Evolutionary conservation across 2,113 vertebrate species (phyloP).

Genomic region (Neomonachus schauinslandi): DNA sequence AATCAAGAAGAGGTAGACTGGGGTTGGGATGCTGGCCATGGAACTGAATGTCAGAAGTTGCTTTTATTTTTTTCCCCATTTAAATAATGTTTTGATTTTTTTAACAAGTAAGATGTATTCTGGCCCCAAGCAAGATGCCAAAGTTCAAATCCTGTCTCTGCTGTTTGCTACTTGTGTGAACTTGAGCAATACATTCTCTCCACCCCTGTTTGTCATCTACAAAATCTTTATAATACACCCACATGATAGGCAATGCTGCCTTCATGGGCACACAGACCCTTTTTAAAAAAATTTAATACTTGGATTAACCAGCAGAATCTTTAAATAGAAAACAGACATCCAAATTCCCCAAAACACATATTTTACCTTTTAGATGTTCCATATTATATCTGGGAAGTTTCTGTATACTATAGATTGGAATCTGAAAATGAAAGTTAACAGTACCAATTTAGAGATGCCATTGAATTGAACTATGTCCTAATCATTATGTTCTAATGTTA

Average conservation of each 20-base stretch:
- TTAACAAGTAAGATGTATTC: background rate
- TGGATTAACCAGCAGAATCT: background rate
- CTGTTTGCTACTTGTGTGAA: background rate
- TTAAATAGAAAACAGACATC: background rate
- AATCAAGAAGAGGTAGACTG: background rate
- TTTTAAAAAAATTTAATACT: background rate
- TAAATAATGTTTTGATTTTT: background rate
- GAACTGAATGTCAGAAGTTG: background rate
- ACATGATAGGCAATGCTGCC: background rate
- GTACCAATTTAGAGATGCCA: background rate
- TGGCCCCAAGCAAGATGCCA: background rate
- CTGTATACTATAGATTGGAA: background rate
- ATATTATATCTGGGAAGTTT: background rate
- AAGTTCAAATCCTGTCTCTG: background rate
- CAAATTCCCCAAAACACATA: background rate
- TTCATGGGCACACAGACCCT: background rate
- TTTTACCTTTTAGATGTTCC: background rate
- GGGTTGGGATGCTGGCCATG: background rate
- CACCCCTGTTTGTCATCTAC: background rate
- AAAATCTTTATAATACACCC: background rate
- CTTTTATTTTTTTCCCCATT: background rate
- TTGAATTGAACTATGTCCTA: background rate
- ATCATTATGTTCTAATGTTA: background rate
- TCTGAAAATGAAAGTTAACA: slow-evolving; percentile 23
- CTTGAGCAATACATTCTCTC: background rate